These are phyloP conservation scores for Trichomycterus rosablanca DNA, from an alignment of 2,113 vertebrate species.

Conservation along the genomic window DNA sequence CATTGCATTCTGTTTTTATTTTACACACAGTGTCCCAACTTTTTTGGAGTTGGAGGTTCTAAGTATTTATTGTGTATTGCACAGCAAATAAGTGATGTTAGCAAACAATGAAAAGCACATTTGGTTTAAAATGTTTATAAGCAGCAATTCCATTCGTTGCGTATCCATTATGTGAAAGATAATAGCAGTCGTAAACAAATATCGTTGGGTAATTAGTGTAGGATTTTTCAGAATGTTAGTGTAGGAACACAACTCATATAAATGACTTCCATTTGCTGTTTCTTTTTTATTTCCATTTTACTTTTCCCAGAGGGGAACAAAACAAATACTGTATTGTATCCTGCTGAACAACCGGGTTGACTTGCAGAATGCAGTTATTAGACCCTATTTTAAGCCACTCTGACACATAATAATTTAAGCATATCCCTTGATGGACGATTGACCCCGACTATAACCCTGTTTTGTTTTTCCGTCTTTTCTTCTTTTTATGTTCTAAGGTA, in stretches of 20 bases:
- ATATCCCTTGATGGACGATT: conserved; percentile 29
- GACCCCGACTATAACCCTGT: conserved; percentile 26
- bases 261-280: conserved; percentile 26
- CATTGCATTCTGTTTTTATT: no score
- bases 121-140: conserved; percentile 17
- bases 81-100: no score
- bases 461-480: no score
- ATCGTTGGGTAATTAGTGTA: conserved; percentile 16
- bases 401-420: conserved; percentile 35
- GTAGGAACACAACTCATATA: conserved; percentile 10
- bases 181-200: conserved; percentile 24
- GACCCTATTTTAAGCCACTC: conserved; percentile 31
- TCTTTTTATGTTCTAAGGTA: background rate
- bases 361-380: conserved; percentile 35
- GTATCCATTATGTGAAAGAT: conserved; percentile 10
- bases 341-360: conserved; percentile 28
- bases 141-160: conserved; percentile 3
- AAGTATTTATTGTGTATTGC: no score
- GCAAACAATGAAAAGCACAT: conserved; percentile 29
- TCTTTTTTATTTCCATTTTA: conserved; percentile 1
- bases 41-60: no score
- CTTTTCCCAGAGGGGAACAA: conserved; percentile 21
- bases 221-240: conserved; percentile 5
- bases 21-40: no score
- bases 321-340: conserved; percentile 14